Evolutionary conservation across 2,113 vertebrate genomes (phyloP), one percentile per base, ranked within the genome.

Genomic region (Edolisoma coerulescens): DNA sequence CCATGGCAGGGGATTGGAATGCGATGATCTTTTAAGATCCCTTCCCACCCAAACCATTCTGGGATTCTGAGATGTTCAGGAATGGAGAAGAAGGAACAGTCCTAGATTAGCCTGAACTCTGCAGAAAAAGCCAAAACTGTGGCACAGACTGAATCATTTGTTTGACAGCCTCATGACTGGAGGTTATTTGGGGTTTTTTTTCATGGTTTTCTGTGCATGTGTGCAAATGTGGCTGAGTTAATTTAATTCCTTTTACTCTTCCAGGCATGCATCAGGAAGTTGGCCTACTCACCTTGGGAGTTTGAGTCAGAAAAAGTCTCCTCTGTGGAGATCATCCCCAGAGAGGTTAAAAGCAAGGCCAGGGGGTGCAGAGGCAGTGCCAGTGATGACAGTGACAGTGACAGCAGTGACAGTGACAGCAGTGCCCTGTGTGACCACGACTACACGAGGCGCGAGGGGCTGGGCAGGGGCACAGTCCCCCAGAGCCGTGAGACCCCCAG

Each of bases 331-430:
- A 11, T 98, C 63, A 93, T 97, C 53, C 69, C 27, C 30, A 15
- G 57, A n/a, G 67, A 63, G 41, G 41, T 75, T 8, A 96, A 94
- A 78, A 94, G 96, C 95, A 97, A 63, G 74, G 68, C 85, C 50
- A 67, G 84, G 85, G 32, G 53, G 41, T 54, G 92, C 10, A 37
- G 35, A 22, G 71, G 45, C 2, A 79, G 76, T n/a, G 86, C 30
- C 4, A 91, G 94, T 0, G 84, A 93, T 18, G 71, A 7, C 54
- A 41, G 96, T 17, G 24, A 32, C 77, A 54, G 77, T 14, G 78
- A 57, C 23, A 30, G 23, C 16, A 96, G 81, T 0, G 95, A 93
- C 27, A 93, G 80, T 19, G 97, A 97, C 60, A 79, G 64, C 0
- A 71, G 95, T 13, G 24, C 14, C 2, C 71, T 42, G 22, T n/a